Evolutionary conservation across 2,888 invertebrate species (phyloP).

Genomic region (Drosophila mimica): DNA sequence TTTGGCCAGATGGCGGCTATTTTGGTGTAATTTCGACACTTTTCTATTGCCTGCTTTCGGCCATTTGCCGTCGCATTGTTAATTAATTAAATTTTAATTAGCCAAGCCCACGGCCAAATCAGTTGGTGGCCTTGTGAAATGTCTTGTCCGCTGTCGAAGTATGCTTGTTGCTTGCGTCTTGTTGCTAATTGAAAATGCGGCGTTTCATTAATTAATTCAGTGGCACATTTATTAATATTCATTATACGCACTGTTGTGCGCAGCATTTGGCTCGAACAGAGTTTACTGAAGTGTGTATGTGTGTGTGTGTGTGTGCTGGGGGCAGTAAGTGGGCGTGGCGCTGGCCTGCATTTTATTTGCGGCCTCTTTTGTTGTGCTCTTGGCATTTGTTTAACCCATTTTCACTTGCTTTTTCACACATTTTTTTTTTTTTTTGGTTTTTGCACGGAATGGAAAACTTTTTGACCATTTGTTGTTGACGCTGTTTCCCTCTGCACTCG

Average conservation of each 20-base stretch:
- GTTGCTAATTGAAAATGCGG: conserved; percentile 65
- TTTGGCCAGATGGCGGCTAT: conserved; percentile 52
- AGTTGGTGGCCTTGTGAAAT: conserved; percentile 52
- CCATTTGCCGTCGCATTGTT: conserved; percentile 56
- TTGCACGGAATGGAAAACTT: conserved; percentile 33
- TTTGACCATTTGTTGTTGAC: conserved; percentile 72
- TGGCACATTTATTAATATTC: conserved; percentile 75
- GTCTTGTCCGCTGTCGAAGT: conserved; percentile 56
- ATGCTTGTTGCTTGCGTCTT: conserved; percentile 43
- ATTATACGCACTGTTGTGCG: conserved; percentile 67
- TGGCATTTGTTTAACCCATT: conserved; percentile 69
- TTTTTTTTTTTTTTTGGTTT: conserved; percentile 2
- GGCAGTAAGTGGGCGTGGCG: conserved; percentile 30
- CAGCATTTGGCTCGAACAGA: background rate
- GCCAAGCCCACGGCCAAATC: conserved; percentile 24
- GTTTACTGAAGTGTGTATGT: conserved; percentile 1
- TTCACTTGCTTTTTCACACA: conserved; percentile 44
- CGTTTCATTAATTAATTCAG: conserved; percentile 67
- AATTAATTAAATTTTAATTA: conserved; percentile 79
- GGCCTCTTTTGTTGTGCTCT: conserved; percentile 55
- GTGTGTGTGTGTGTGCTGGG: background rate
- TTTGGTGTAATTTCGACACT: conserved; percentile 39
- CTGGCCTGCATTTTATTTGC: conserved; percentile 56
- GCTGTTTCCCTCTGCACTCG: conserved; percentile 12
- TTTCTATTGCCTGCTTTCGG: conserved; percentile 37